Evolutionary conservation across 2,113 vertebrate genomes (phyloP), one percentile per base, ranked within the genome.

Genomic region (Engraulis encrasicolus): DNA sequence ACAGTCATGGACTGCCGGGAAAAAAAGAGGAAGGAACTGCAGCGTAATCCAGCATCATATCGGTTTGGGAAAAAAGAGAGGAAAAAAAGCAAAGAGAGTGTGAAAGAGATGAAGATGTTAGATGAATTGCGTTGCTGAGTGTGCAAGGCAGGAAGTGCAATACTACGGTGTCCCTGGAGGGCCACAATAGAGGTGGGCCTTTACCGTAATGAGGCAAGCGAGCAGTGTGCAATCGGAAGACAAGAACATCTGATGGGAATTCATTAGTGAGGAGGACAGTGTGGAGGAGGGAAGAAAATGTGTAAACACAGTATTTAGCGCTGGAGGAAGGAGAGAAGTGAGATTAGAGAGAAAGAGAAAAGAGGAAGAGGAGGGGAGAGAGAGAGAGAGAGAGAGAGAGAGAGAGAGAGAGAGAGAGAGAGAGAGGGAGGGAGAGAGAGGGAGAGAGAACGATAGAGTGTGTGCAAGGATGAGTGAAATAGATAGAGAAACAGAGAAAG

Each of bases 261-360:
- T 71, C 23, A 71, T 71, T 71, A 71, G 61, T 12, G 9, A 34
- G 23, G 61, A 71, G 27, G 61, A 31, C 12, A 12, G 61, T 71
- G 61, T 34, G 61, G 27, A 45, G 40, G 40, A 9, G 40, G 40
- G 34, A 71, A 58, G 12, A 66, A 34, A 9, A 54, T 11, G 27
- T 34, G 61, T 71, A 71, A 71, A 71, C 61, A 71, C 61, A 71
- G 23, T 34, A 71, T 71, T 71, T 71, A 71, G 27, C 12, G 61
- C 61, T 71, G 27, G 61, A 27, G 7, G 61, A 71, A 27, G 7
- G 61, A 71, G 61, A 34, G 15, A 1, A 34, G 58, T 7, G 58
- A 27, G 58, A 61, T 5, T 17, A 20, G 17, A 20, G 40, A 45
- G 40, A 9, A 9, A 9, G 40, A 9, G 40, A 9, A 5, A 6